A percentile compares a stretch with the other conserved stretches of the same genome.
Conservation (phyloP, 2,113 vertebrate genomes). For the Carettochelys insculpta region DNA sequence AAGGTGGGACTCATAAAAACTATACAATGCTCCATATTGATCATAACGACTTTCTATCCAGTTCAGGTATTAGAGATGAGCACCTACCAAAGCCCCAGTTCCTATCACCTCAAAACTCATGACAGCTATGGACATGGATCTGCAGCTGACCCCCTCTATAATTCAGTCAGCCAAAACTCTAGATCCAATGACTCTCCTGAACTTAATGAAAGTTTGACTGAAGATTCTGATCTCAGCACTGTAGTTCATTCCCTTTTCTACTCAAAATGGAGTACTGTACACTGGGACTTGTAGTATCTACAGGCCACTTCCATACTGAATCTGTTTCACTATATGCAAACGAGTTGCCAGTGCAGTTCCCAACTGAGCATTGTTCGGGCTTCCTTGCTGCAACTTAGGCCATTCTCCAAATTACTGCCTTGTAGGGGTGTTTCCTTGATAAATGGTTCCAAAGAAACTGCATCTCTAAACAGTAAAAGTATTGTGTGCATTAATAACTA, state of each 20-base stretch:
- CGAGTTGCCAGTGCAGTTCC: background rate
- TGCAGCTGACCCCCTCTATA: background rate
- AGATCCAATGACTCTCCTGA: background rate
- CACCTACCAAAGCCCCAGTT: background rate
- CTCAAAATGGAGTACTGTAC: background rate
- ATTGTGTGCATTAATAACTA: background rate
- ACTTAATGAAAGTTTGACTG: background rate
- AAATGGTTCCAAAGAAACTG: background rate
- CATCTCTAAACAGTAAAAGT: constrained; percentile 22
- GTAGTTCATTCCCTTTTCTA: background rate
- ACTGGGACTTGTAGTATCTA: background rate
- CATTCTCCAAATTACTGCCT: constrained; percentile 29
- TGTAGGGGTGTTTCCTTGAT: constrained; percentile 4
- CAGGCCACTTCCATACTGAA: background rate
- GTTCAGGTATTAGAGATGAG: background rate
- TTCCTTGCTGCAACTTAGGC: background rate
- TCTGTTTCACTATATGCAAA: background rate
- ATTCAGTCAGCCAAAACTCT: background rate
- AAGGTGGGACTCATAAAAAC: background rate
- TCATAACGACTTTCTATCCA: background rate
- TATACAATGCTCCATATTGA: background rate
- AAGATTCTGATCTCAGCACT: background rate
- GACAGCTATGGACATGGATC: background rate
- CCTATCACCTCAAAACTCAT: background rate
- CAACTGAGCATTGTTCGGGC: background rate